Evolutionary conservation across 1,140 invertebrate species (phyloP), one percentile per base, ranked within the genome.

Genomic region (Apolygus lucorum): DNA sequence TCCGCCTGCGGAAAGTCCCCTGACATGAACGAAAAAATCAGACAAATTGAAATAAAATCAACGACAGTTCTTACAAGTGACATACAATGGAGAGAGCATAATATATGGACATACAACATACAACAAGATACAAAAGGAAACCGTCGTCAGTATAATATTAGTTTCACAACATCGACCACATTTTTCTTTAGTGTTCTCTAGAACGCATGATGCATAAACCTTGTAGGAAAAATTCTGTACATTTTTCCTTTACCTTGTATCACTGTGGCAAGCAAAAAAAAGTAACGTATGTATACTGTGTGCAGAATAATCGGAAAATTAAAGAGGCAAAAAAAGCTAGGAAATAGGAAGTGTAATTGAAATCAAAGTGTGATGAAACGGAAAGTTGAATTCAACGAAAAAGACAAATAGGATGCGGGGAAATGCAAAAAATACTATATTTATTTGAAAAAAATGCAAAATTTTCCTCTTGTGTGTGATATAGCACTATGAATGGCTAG

Each of bases 221-320:
- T 66, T 66, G n/a, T 66, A 24, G n/a, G 27, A 29, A 11, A 8
- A 59, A 4, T 59, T 21, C 28, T 66, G 64, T 42, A 28, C 64
- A 66, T 64, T 66, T 25, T 66, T 29, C 29, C 13, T 66, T 66
- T 66, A 66, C 64, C 64, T 66, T 66, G 64, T 29, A 66, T 66
- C 64, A 66, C 64, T 66, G 64, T 34, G 64, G 64, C 64, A 66
- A 34, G 64, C 64, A 34, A 24, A 59, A 11, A 59, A 59, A 59
- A 59, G 22, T 59, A 59, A 22, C 11, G 8, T 59, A 4, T 17
- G 22, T 59, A 24, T 59, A 59, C 54, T 59, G 22, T 59, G 54
- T 59, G 54, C 54, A 59, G 11, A 4, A 11, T 59, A 59, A 59
- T 11, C 22, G 11, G 54, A 59, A 59, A 59, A 11, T 8, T 11